phyloP scores from a whole-genome alignment of 2,113 vertebrate species.

The Oncorhynchus kisutch region DNA sequence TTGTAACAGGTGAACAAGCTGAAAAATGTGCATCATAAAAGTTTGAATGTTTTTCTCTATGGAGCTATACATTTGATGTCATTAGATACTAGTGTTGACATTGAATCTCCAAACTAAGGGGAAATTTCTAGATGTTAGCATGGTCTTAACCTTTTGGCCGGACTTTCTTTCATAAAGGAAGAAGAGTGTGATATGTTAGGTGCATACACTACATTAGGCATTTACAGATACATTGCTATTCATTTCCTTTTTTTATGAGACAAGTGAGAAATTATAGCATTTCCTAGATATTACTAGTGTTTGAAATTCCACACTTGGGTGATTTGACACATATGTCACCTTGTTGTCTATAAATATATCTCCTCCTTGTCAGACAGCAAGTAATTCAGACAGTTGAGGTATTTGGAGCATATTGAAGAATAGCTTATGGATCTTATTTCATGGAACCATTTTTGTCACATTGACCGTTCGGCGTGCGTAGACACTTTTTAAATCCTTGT shows the following conservation, averaged over 20 bases:
- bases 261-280: background rate
- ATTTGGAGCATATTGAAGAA: constrained; percentile 27
- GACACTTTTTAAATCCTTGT: constrained; percentile 3
- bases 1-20: no score
- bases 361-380: no score
- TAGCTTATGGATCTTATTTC: background rate
- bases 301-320: background rate
- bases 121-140: background rate
- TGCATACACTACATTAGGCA: background rate
- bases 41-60: background rate
- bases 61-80: background rate
- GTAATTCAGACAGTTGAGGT: constrained; percentile 23
- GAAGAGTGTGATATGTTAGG: background rate
- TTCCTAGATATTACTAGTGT: background rate
- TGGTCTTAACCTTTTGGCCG: background rate
- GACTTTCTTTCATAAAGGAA: background rate
- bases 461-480: background rate
- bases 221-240: background rate
- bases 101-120: background rate
- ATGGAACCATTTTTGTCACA: constrained; percentile 3
- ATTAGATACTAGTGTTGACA: background rate
- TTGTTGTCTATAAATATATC: no score
- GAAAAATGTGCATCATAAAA: background rate
- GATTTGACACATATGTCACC: background rate
- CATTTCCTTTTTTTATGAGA: background rate